Conservation (phyloP, 2,113 vertebrate species). For the Lagenorhynchus albirostris region DNA sequence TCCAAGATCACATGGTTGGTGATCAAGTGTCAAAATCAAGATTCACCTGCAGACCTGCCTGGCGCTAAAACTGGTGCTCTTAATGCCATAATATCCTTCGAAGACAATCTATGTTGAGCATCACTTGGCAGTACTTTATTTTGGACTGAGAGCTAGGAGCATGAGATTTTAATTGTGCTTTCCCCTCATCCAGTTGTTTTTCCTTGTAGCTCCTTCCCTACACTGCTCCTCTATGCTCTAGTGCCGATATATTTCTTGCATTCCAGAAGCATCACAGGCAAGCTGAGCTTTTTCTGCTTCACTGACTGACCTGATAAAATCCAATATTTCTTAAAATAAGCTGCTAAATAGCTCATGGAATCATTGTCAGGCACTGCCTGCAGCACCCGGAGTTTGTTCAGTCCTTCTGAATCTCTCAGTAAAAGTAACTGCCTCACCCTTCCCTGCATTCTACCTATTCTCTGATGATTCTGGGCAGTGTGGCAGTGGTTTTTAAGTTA, state of each 20-base stretch:
- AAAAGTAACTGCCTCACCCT: neutral
- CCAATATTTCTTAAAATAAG: slow-evolving; percentile 55
- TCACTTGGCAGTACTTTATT: slow-evolving; percentile 34
- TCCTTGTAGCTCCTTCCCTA: neutral
- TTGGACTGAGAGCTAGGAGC: neutral
- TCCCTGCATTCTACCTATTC: neutral
- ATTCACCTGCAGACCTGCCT: neutral
- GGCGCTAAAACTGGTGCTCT: neutral
- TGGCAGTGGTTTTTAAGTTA: neutral
- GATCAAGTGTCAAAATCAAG: slow-evolving; percentile 11
- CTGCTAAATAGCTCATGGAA: slow-evolving; percentile 56
- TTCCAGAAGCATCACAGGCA: slow-evolving; percentile 53
- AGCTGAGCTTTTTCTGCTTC: slow-evolving; percentile 57
- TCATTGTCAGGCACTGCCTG: neutral
- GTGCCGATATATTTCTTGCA: slow-evolving; percentile 24
- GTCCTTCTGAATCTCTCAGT: slow-evolving; percentile 11
- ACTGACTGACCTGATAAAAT: slow-evolving; percentile 51
- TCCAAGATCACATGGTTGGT: neutral
- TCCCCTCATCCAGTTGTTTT: neutral
- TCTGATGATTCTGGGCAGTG: neutral
- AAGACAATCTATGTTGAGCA: neutral
- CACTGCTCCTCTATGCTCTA: neutral
- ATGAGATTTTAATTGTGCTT: slow-evolving; percentile 37
- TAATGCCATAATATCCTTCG: neutral
- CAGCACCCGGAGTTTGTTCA: neutral